Evolutionary conservation across 1,140 invertebrate genomes (phyloP), one percentile per base, ranked within the genome.

Genomic region (Bombus impatiens): DNA sequence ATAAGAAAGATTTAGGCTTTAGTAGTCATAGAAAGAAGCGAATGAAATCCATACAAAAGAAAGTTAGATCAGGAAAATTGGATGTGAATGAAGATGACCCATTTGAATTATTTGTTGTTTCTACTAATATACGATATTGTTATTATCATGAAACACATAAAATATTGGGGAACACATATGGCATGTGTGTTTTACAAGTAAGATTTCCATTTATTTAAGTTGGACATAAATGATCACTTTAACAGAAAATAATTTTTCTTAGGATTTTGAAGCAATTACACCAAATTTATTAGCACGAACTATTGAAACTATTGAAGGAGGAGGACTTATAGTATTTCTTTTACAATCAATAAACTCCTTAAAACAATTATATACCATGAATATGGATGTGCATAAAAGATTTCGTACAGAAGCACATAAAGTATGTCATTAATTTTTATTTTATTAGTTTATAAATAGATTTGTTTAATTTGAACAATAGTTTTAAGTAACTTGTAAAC

Each of bases 231-330:
- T 32, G 15, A 28, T 79, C 70, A 35, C 77, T 82, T 47, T 75
- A 72, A 87, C 59, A 15, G 40, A 70, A 18, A 25, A 76, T 80
- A 78, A 40, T 47, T 25, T 82, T 86, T 95, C 95, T 25, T 94
- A 98, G 97, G 99, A 99, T 96, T 99, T 99, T 96, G 99, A 99
- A 96, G 99, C 99, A 5, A 92, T 99, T 1, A 99, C 99, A n/a
- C 99, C 99, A 12, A 99, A 99, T 95, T 96, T 99, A 70, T 95
- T 99, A 92, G 99, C 99, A 0, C 96, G 99, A 87, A 99, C 99
- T 12, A 97, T 99, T 89, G 99, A 99, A 96, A 99, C 99, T 1
- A 98, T 99, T 1, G 98, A 99, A 96, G 99, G 99, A 80, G 99
- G 99, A 84, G 99, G 99, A 37, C 91, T 99, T 0, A 97, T 99